Evolutionary conservation across 2,113 vertebrate species (phyloP).

Genomic region (Cinclus mexicanus): DNA sequence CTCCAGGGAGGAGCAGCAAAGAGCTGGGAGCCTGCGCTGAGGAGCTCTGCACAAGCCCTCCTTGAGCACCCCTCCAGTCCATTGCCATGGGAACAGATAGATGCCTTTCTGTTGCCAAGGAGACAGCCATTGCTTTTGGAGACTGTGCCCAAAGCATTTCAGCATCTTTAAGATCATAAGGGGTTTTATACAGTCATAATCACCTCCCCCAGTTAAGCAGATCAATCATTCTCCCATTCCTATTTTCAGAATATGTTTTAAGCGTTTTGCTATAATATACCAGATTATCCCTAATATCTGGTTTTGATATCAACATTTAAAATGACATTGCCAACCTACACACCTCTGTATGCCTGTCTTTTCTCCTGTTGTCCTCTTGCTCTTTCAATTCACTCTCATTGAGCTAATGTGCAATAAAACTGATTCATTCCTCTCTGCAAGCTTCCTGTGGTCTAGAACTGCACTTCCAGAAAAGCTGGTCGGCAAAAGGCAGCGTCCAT

Average conservation of each 20-base stretch:
- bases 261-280: neutral
- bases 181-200: neutral
- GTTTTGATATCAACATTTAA: neutral
- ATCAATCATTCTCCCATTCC: neutral
- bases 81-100: slow-evolving; percentile 58
- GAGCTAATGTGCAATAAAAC: neutral
- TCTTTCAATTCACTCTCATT: neutral
- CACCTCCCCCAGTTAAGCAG: neutral
- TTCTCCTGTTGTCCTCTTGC: neutral
- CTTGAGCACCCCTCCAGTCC: neutral
- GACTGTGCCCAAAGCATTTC: neutral
- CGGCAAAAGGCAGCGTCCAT: neutral
- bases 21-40: neutral
- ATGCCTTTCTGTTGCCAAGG: slow-evolving; percentile 51
- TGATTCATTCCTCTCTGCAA: neutral
- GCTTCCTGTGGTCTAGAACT: neutral
- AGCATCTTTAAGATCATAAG: neutral
- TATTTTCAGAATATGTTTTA: neutral
- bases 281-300: neutral
- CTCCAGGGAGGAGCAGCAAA: neutral
- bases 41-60: neutral
- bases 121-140: slow-evolving; percentile 18
- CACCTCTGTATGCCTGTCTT: neutral
- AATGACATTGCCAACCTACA: neutral
- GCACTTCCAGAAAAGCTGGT: neutral